Base-by-base conservation (phyloP, 2,888 invertebrate species). In the Clepsis dumicolana region DNA sequence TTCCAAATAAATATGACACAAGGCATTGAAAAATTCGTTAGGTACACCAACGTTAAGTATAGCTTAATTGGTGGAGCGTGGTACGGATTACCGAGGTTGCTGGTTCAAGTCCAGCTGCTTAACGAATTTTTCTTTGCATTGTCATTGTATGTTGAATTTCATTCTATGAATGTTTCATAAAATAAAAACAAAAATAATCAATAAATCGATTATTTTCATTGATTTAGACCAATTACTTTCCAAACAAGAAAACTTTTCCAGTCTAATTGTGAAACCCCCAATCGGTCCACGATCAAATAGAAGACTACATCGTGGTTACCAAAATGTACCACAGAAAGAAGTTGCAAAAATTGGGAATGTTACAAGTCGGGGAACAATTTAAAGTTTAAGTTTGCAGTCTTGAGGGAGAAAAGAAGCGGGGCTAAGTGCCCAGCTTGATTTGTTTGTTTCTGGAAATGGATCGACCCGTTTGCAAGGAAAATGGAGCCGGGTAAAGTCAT, bases 361-460 rank as follows among this genome's bases (percentile, higher is more conserved):
- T 82, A 84, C 83, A 81, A 82, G 78, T 77, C 77, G 74, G 76
- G 74, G 82, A 84, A 86, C 88, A 89, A 88, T 89, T 88, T 88
- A 87, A 67, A 89, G 86, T 88, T 88, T 87, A 67, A 89, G 86
- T 88, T 89, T 77, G 79, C 81, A 81, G 77, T 80, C 79, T 76
- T 73, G 68, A 69, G 74, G 77, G 77, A 75, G 48, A 48, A 48
- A 77, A 77, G 77, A 82, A 78, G 73, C 74, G 74, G 70, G 70
- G 77, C 77, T 86, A 88, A 89, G 89, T 87, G 87, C 85, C 86
- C 77, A 73, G 75, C 80, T 85, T 85, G 85, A 89, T 90, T 88
- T 89, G 87, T 90, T 89, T 89, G 87, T 87, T 84, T 90, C 88
- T 77, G 75, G 75, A 79, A 79, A 81, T 76, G 79, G 80, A 78